Base-by-base conservation (phyloP, 2,888 invertebrate genomes). In the Adela reaumurella region DNA sequence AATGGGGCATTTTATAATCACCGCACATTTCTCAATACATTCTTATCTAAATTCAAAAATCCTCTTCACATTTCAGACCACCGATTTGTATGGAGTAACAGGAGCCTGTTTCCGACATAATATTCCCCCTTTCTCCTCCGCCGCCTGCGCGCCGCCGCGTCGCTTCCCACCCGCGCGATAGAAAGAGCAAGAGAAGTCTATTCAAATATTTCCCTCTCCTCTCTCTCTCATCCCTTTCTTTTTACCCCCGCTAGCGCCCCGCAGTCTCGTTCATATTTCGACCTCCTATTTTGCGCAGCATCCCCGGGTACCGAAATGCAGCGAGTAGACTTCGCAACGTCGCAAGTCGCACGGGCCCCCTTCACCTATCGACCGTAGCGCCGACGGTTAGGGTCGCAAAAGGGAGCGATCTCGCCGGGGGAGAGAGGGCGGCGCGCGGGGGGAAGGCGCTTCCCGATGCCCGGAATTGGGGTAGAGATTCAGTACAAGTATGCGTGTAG, bases 241-340 rank as follows among this genome's bases (percentile, higher is more conserved):
- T 68, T 70, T 11, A 45, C 45, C 52, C 29, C 44, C 42, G 45
- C 11, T 19, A 71, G 77, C 78, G 76, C 77, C 79, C 74, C 68
- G 79, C 78, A 74, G 78, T 78, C 81, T 79, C 78, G 77, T 77
- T 74, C 73, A 80, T 74, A 77, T 78, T 79, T 74, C 73, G 77
- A 73, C 74, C 70, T 78, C 74, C 77, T 74, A 77, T 77, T 76
- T 74, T 77, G 78, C 81, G 81, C 81, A 81, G 81, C 81, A 80
- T 81, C 81, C 79, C 79, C 74, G 77, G 77, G 74, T 72, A 68
- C 68, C 67, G 65, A 71, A 74, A 67, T 68, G 68, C 71, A 72
- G 69, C 69, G 61, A 64, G 73, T 70, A 81, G 80, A 77, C 77
- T 68, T 68, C 64, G 60, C 58, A 72, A 67, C 53, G 65, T 58